phyloP scores from a whole-genome alignment of 2,888 invertebrate species.

The Eudemis profundana region DNA sequence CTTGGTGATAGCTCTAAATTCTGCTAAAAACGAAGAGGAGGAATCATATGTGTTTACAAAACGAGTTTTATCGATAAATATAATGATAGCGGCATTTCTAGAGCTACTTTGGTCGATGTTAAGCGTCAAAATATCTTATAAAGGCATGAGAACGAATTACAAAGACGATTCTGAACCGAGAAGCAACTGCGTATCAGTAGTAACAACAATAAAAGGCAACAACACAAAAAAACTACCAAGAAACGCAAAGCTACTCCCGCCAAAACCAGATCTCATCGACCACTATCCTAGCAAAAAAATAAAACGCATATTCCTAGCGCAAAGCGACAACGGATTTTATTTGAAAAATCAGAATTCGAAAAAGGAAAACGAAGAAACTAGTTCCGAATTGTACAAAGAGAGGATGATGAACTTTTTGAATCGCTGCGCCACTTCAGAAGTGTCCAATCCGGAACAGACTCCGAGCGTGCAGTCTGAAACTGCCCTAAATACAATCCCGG shows the following conservation, averaged over 20 bases:
- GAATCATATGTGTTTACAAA: slow-evolving; percentile 69
- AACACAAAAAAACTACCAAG: slow-evolving; percentile 71
- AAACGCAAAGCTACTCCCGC: slow-evolving; percentile 71
- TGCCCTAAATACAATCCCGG: slow-evolving; percentile 67
- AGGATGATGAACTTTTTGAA: slow-evolving; percentile 79
- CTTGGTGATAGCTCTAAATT: slow-evolving; percentile 66
- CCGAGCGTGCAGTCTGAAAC: slow-evolving; percentile 71
- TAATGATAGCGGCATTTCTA: slow-evolving; percentile 84
- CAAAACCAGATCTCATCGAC: slow-evolving; percentile 83
- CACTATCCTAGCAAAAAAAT: slow-evolving; percentile 84
- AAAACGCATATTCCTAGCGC: slow-evolving; percentile 79
- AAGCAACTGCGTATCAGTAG: slow-evolving; percentile 82
- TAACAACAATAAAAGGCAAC: slow-evolving; percentile 84
- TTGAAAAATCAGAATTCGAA: slow-evolving; percentile 78
- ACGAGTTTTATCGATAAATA: slow-evolving; percentile 84
- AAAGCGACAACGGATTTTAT: slow-evolving; percentile 75
- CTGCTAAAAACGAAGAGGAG: slow-evolving; percentile 54
- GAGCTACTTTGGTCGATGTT: slow-evolving; percentile 87
- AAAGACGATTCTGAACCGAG: slow-evolving; percentile 82
- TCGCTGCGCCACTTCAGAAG: slow-evolving; percentile 71
- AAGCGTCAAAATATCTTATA: slow-evolving; percentile 85
- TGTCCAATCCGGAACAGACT: slow-evolving; percentile 67
- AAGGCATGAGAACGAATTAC: slow-evolving; percentile 86
- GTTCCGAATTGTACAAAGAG: slow-evolving; percentile 78
- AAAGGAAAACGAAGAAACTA: slow-evolving; percentile 76